Conservation (phyloP, 2,888 invertebrate species). For the Apocheima hispidaria region DNA sequence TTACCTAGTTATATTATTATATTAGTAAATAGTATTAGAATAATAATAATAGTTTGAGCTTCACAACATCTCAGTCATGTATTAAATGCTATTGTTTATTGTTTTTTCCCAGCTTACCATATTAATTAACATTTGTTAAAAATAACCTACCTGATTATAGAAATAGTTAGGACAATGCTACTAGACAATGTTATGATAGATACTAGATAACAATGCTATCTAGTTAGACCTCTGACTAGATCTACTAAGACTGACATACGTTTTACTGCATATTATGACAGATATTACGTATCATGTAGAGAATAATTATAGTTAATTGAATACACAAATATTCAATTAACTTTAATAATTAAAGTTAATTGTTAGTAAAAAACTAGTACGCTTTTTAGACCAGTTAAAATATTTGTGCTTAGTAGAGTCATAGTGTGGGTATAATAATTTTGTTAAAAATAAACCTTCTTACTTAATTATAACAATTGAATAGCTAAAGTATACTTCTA, state of each 20-base stretch:
- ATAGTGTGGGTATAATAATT: not conserved
- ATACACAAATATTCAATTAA: too few species aligned
- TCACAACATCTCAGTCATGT: too few species aligned
- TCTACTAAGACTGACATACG: not conserved
- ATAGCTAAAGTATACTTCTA: too few species aligned
- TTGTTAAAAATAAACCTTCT: not conserved
- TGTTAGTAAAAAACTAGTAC: not conserved
- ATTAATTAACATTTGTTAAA: too few species aligned
- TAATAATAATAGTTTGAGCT: not conserved
- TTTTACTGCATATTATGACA: not conserved
- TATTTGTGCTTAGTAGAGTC: not conserved
- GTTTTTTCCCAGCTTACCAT: not conserved
- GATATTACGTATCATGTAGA: not conserved
- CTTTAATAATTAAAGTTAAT: not conserved
- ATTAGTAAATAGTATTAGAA: not conserved
- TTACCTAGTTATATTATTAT: not conserved
- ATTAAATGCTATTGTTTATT: not conserved
- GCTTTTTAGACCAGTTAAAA: not conserved
- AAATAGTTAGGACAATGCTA: too few species aligned
- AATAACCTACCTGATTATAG: too few species aligned
- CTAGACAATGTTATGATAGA: too few species aligned
- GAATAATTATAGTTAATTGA: not conserved
- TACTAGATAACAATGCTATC: not conserved
- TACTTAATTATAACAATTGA: too few species aligned
- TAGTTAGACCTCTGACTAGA: conserved; percentile 1